Conservation (phyloP, 2,797 vertebrate species). For the Pteropus rufus region DNA sequence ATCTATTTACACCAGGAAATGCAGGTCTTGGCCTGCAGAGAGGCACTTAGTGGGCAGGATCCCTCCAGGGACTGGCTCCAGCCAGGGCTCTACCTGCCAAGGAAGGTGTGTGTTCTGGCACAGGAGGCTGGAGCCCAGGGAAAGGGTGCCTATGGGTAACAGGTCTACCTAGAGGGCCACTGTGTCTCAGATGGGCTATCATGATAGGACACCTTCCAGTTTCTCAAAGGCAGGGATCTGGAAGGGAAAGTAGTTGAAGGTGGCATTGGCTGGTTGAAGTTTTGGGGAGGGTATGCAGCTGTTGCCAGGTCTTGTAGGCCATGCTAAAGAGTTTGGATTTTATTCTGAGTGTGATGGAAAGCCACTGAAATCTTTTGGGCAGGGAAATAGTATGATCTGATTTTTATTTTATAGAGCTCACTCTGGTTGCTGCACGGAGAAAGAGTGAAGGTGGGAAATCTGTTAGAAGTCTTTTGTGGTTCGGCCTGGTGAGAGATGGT, state of each 20-base stretch:
- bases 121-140: neutral
- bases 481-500: neutral
- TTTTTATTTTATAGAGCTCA: neutral
- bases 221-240: neutral
- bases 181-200: neutral
- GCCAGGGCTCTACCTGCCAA: neutral
- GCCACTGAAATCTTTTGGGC: neutral
- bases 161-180: neutral
- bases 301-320: neutral
- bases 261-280: neutral
- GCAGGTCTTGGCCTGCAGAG: neutral
- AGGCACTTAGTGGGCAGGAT: neutral
- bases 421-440: neutral
- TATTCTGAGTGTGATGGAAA: neutral
- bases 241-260: neutral
- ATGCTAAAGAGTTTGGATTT: neutral
- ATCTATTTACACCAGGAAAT: neutral
- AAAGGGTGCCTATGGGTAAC: neutral
- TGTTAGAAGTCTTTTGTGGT: neutral
- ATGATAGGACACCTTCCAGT: neutral
- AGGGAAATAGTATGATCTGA: neutral
- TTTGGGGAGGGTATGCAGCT: neutral
- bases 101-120: neutral
- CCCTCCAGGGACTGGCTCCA: neutral
- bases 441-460: neutral